Evolutionary conservation across 1,140 invertebrate species (phyloP).

Genomic region (Zeugodacus cucurbitae): DNA sequence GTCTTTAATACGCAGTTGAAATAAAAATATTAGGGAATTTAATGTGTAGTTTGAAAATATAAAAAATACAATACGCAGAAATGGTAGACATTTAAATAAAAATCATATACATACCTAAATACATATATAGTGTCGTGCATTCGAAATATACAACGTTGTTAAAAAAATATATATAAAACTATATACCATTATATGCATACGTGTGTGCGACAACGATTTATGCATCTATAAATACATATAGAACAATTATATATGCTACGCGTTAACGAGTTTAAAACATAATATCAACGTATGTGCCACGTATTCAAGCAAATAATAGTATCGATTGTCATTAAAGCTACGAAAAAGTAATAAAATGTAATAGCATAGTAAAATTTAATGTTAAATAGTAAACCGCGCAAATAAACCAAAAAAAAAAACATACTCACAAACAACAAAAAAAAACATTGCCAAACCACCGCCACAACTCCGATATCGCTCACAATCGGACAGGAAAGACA

Average conservation of each 20-base stretch:
- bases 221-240: neutral
- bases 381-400: too few species aligned
- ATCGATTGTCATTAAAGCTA: too few species aligned
- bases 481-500: neutral
- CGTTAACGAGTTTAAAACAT: too few species aligned
- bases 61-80: neutral
- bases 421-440: too few species aligned
- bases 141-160: neutral
- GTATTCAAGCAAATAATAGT: too few species aligned
- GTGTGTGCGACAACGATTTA: neutral
- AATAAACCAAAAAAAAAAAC: too few species aligned
- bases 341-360: too few species aligned
- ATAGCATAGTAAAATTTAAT: too few species aligned
- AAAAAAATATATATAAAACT: neutral
- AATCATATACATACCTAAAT: neutral
- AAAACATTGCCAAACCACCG: too few species aligned
- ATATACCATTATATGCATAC: neutral
- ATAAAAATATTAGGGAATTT: conserved; percentile 29
- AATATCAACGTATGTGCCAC: too few species aligned
- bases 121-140: neutral
- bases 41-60: neutral
- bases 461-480: neutral
- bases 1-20: neutral
- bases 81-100: neutral
- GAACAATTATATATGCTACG: too few species aligned